A percentile compares a stretch with the other conserved stretches of the same genome.
These are phyloP conservation scores for Andrena haemorrhoa DNA, from an alignment of 2,888 invertebrate species.

Conservation along the genomic window DNA sequence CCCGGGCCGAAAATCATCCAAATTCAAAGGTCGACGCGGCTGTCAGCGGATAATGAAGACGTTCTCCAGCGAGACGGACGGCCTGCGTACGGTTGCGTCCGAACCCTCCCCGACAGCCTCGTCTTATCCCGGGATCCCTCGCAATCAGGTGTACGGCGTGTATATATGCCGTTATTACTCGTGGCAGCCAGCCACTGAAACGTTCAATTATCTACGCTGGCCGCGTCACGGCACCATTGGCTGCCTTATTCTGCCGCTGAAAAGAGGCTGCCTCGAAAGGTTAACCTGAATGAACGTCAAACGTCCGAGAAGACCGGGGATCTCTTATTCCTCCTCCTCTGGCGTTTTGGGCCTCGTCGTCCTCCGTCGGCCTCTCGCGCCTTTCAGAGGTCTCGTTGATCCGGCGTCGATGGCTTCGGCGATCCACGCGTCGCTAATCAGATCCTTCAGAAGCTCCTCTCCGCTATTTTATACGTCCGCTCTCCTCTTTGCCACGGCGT, in stretches of 20 bases:
- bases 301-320: constrained; percentile 61
- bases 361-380: neutral
- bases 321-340: neutral
- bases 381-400: constrained; percentile 34
- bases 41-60: constrained; percentile 73
- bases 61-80: constrained; percentile 50
- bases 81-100: constrained; percentile 22
- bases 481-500: constrained; percentile 37
- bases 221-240: constrained; percentile 76
- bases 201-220: constrained; percentile 79
- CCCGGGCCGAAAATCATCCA: constrained; percentile 45
- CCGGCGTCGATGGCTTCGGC: constrained; percentile 28
- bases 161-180: constrained; percentile 75
- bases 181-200: constrained; percentile 78
- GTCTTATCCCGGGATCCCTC: constrained; percentile 51
- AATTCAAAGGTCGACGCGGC: constrained; percentile 55
- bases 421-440: constrained; percentile 75
- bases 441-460: constrained; percentile 63
- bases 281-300: constrained; percentile 79
- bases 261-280: constrained; percentile 75
- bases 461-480: constrained; percentile 29
- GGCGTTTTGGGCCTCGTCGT: neutral
- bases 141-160: constrained; percentile 66
- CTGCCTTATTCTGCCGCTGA: constrained; percentile 72
- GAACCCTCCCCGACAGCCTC: constrained; percentile 44